Base-by-base conservation (phyloP, 2,113 vertebrate species). In the Sterna hirundo region DNA sequence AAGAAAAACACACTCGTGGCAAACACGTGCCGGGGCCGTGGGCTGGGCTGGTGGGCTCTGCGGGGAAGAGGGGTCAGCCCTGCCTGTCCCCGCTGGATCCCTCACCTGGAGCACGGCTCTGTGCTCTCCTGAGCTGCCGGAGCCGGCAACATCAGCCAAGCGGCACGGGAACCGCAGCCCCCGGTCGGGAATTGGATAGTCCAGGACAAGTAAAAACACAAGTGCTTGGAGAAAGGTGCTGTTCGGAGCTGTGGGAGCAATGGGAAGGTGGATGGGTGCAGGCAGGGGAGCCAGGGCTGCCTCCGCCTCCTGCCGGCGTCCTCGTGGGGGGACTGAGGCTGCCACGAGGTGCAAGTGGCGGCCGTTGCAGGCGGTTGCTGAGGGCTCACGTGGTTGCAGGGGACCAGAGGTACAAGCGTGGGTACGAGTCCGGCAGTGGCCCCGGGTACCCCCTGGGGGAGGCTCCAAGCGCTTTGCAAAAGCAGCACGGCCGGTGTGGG, bases 81-180 rank as follows among this genome's bases (percentile, higher is more conserved):
- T 88, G 38, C 60, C 54, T 55, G 25, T 47, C 40, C 64, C 1
- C 2, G 15, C 25, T 23, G 32, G 7, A 15, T 40, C n/a, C 42
- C 10, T 42, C 54, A 8, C 38, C 38, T 3, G 1, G 29, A 49
- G 34, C 30, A 12, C 16, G 11, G 32, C 49, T 84, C 36, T 25
- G 21, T 40, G 79, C 44, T 75, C 38, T 19, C 70, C 9, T 4
- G 54, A 66, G 34, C 52, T 30, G 18, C 32, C 0, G 3, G 54
- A 69, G 40, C 14, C 0, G 5, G 34, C 27, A 13, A 57, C 29
- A 20, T 36, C 36, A 52, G 30, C 49, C 5, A 6, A 4, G 0
- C 1, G 5, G 34, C 38, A 32, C 0, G 0, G 77, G 46, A 44
- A 44, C 22, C 0, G 0, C 36, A 74, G 15, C 27, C 15, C 7